Conservation (phyloP, 2,113 vertebrate genomes). For the Oncorhynchus tshawytscha region DNA sequence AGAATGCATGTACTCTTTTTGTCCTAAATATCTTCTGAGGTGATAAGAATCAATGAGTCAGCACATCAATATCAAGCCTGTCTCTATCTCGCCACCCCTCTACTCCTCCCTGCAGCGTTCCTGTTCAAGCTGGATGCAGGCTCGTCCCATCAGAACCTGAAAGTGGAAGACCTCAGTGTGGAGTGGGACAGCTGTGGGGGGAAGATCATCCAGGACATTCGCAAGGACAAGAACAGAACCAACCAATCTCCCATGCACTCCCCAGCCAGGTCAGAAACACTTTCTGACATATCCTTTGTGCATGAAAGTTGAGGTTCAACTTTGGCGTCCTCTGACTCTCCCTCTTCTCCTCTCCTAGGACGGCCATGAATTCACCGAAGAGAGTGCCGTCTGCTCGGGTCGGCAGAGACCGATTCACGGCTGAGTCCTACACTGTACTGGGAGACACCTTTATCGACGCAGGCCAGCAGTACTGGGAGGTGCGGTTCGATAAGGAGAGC, state of each 20-base stretch:
- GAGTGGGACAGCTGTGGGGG: constrained; percentile 95
- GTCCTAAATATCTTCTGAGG: too few species aligned
- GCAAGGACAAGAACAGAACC: constrained; percentile 88
- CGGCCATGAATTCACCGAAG: constrained; percentile 86
- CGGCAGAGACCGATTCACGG: constrained; percentile 89
- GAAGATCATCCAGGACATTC: constrained; percentile 87
- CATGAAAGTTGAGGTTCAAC: not conserved
- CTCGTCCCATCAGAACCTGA: constrained; percentile 93
- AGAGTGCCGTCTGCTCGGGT: constrained; percentile 80
- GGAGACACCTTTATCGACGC: constrained; percentile 88
- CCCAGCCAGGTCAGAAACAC: constrained; percentile 81
- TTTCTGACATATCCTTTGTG: not conserved
- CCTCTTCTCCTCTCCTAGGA: constrained; percentile 63
- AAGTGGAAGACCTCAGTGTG: constrained; percentile 87
- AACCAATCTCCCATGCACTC: constrained; percentile 87
- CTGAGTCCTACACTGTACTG: constrained; percentile 94
- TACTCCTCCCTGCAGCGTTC: constrained; percentile 74
- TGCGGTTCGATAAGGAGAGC: constrained; percentile 89
- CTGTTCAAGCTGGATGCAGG: constrained; percentile 85
- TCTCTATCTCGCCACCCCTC: too few species aligned
- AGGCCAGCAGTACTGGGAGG: constrained; percentile 94
- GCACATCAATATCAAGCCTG: too few species aligned
- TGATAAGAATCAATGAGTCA: too few species aligned
- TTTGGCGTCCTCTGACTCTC: not conserved
- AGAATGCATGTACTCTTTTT: too few species aligned